These are phyloP conservation scores for Mallotus villosus DNA, from an alignment of 2,797 vertebrate species.

Conservation along the genomic window DNA sequence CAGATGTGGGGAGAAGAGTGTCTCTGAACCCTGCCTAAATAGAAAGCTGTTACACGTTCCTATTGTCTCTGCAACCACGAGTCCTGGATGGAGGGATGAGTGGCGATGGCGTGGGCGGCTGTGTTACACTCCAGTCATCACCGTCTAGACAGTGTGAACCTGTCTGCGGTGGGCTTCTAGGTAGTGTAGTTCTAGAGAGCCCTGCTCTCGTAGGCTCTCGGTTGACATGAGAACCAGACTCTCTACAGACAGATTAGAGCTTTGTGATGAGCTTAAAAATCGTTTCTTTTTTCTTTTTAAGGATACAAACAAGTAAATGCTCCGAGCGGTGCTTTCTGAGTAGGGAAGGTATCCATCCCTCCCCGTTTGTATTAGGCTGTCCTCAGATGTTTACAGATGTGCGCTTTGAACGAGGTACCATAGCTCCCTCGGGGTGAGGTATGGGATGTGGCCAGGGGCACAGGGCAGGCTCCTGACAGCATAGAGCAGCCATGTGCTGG, in stretches of 20 bases:
- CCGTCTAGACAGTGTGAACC: slow-evolving; percentile 47
- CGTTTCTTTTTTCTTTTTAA: background rate
- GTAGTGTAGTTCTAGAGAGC: slow-evolving; percentile 48
- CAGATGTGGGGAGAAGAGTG: slow-evolving; percentile 29
- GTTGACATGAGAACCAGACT: slow-evolving; percentile 27
- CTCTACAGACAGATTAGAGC: slow-evolving; percentile 30
- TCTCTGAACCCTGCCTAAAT: slow-evolving; percentile 44
- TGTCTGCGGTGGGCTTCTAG: slow-evolving; percentile 45
- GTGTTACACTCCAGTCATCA: slow-evolving; percentile 37
- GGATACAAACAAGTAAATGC: slow-evolving; percentile 25
- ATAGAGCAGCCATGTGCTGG: slow-evolving; percentile 12
- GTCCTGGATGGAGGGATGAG: slow-evolving; percentile 39
- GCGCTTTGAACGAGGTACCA: slow-evolving; percentile 48
- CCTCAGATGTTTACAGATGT: background rate
- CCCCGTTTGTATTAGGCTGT: slow-evolving; percentile 47
- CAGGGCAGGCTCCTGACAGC: slow-evolving; percentile 20
- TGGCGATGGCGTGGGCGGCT: slow-evolving; percentile 48
- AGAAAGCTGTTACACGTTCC: slow-evolving; percentile 36
- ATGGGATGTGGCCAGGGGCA: slow-evolving; percentile 25
- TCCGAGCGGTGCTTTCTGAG: background rate
- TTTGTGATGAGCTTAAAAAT: slow-evolving; percentile 24
- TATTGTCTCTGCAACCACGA: slow-evolving; percentile 46
- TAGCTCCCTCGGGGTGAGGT: slow-evolving; percentile 35
- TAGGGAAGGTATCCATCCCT: slow-evolving; percentile 30
- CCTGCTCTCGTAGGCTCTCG: slow-evolving; percentile 41